These are phyloP conservation scores for Rotaria magnacalcarata DNA, from an alignment of 2,888 invertebrate species.

Conservation along the genomic window DNA sequence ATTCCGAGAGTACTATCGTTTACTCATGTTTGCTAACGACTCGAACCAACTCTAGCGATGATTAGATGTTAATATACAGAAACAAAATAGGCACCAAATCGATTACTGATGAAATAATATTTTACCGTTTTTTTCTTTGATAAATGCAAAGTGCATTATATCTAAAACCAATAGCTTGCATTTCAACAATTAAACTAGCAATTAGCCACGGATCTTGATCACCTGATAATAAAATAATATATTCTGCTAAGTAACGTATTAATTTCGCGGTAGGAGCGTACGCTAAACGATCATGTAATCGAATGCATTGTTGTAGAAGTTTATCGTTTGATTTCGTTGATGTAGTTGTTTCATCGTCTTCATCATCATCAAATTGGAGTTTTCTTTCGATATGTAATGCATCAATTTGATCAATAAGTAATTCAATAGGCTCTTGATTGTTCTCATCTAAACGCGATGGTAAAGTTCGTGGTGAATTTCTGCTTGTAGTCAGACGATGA, in stretches of 20 bases:
- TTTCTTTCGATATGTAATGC: background rate
- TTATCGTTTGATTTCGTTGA: background rate
- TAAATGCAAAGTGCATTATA: conserved; percentile 35
- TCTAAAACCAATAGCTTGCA: conserved; percentile 34
- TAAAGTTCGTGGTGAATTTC: background rate
- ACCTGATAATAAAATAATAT: conserved; percentile 21
- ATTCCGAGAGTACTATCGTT: too few relatives aligned
- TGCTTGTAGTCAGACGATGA: background rate
- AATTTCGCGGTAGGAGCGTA: background rate
- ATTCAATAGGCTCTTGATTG: background rate
- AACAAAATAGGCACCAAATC: too few relatives aligned
- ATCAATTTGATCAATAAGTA: background rate
- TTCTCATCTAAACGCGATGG: background rate
- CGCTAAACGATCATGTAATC: background rate
- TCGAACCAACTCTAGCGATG: too few relatives aligned
- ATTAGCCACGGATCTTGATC: conserved; percentile 22
- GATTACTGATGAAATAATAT: too few relatives aligned
- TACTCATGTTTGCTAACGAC: too few relatives aligned
- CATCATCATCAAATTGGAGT: background rate
- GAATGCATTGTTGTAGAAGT: conserved; percentile 11
- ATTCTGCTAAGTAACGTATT: background rate
- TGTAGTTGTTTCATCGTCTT: background rate
- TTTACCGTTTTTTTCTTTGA: conserved; percentile 33
- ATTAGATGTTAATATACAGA: too few relatives aligned
- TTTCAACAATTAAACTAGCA: conserved; percentile 11